Evolutionary conservation across 2,797 vertebrate genomes (phyloP).

Genomic region (Chaetodon trifasciatus): DNA sequence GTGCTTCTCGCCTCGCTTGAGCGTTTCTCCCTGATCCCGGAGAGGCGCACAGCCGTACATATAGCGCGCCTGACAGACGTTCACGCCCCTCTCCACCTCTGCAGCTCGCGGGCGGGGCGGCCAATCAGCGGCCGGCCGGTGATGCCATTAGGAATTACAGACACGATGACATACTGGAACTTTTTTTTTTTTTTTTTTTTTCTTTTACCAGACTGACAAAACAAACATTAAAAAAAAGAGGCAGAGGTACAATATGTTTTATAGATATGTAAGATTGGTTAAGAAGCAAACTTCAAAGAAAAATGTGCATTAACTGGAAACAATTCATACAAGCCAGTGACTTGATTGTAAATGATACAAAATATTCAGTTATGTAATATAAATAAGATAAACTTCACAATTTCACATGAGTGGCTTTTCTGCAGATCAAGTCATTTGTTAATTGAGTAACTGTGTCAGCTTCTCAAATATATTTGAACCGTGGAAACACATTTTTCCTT

Average conservation of each 20-base stretch:
- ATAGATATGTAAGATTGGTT: not conserved
- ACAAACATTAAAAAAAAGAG: not conserved
- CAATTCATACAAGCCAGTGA: no score
- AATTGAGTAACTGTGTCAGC: not conserved
- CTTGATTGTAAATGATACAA: no score
- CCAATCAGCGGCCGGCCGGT: conserved; percentile 78
- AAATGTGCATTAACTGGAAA: not conserved
- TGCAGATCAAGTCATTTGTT: not conserved
- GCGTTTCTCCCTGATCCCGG: conserved; percentile 50
- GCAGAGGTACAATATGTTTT: not conserved
- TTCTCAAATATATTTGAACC: not conserved
- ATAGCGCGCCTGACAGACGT: conserved; percentile 71
- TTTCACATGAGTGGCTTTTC: not conserved
- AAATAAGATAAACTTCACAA: not conserved
- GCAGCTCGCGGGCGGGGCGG: conserved; percentile 51
- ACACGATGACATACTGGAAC: conserved; percentile 79
- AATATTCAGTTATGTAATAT: not conserved
- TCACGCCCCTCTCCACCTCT: conserved; percentile 73
- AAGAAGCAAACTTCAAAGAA: not conserved
- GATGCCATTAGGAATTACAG: conserved; percentile 66
- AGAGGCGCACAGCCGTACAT: conserved; percentile 66
- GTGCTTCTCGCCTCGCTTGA: conserved; percentile 22
- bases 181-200: conserved; percentile 30
- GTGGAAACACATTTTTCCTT: not conserved
- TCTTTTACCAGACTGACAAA: conserved; percentile 33